A percentile compares a stretch with the other conserved stretches of the same genome.
These are phyloP conservation scores for Trichogramma evanescens DNA, from an alignment of 2,888 invertebrate species.

Conservation along the genomic window DNA sequence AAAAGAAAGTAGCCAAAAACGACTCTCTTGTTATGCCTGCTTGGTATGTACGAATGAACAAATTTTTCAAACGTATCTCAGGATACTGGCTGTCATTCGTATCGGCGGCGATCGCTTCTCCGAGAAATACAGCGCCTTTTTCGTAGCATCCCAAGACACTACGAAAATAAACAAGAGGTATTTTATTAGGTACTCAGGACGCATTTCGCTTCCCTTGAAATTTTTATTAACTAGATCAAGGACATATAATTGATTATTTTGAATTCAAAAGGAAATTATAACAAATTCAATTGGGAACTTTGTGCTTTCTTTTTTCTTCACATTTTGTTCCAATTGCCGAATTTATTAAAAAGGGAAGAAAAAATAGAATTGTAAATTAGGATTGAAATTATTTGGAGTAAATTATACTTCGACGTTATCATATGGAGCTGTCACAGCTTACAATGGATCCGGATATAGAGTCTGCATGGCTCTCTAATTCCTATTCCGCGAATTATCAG, in stretches of 20 bases:
- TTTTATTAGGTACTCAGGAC: no score
- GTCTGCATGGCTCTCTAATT: constrained; percentile 35
- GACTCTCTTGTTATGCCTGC: constrained; percentile 20
- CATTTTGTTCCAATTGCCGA: no score
- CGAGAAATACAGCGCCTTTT: constrained; percentile 12
- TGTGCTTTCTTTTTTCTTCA: no score
- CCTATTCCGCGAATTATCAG: constrained; percentile 37
- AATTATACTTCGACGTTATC: background rate
- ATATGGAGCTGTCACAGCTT: constrained; percentile 37
- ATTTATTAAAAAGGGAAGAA: background rate
- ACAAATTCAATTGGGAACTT: no score
- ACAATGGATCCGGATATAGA: constrained; percentile 34
- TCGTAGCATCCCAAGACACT: background rate
- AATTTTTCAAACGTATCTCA: constrained; percentile 7
- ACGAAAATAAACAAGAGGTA: background rate
- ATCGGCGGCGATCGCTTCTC: constrained; percentile 18
- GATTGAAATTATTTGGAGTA: background rate
- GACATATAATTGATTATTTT: no score
- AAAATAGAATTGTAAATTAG: background rate
- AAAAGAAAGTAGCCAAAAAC: background rate
- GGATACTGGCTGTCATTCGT: constrained; percentile 19
- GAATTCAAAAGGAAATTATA: no score
- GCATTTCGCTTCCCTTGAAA: no score
- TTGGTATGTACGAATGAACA: constrained; percentile 14
- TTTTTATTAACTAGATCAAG: no score